Conservation (phyloP, 64 coral and sea anemone genomes). For the Trachythela sp. region DNA sequence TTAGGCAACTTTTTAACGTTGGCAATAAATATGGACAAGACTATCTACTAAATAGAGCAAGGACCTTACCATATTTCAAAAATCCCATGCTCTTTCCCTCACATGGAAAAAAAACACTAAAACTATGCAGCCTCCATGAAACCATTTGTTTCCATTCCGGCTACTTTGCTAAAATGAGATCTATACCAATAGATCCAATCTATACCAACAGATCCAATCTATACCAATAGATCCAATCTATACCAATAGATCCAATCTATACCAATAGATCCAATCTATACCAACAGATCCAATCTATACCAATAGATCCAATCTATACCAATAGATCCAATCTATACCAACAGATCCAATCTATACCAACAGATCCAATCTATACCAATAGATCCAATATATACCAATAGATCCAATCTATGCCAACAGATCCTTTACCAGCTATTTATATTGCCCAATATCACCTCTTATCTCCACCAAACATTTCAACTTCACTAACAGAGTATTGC, state of each 20-base stretch:
- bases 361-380: too few species aligned
- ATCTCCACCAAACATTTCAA: not conserved
- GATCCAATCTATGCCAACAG: not conserved
- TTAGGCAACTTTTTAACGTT: too few species aligned
- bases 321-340: not conserved
- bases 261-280: not conserved
- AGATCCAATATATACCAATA: not conserved
- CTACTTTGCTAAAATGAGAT: not conserved
- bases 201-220: not conserved
- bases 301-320: not conserved
- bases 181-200: not conserved
- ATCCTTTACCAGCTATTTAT: not conserved
- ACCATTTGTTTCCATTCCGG: too few species aligned
- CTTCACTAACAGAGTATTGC: not conserved
- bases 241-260: not conserved
- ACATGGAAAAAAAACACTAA: too few species aligned
- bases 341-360: not conserved
- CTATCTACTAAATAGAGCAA: too few species aligned
- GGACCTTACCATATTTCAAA: too few species aligned
- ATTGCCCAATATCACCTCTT: not conserved
- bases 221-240: not conserved
- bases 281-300: not conserved
- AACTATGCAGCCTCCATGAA: too few species aligned
- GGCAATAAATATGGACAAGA: too few species aligned
- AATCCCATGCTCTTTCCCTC: too few species aligned